Percentiles rank a stretch among this genome's conserved stretches.
Evolutionary conservation across 2,888 invertebrate species (phyloP).

Genomic region (Horisme vitalbata): DNA sequence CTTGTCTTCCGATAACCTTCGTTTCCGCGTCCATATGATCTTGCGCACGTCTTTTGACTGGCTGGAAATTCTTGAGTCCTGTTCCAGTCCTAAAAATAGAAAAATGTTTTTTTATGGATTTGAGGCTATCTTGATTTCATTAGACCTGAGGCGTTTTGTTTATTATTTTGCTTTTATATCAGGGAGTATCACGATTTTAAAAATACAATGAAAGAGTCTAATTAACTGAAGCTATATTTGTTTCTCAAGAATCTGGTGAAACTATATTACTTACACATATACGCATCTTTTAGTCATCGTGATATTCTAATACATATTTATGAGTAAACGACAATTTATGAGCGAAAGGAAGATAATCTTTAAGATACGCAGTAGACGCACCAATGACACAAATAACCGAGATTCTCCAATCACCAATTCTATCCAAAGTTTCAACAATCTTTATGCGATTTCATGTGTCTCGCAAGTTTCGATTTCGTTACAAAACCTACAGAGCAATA

Average conservation of each 20-base stretch:
- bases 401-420: neutral
- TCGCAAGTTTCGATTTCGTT: constrained; percentile 53
- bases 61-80: constrained; percentile 24
- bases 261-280: too few relatives aligned
- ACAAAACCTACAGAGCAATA: constrained; percentile 53
- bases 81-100: constrained; percentile 54
- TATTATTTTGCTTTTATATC: too few relatives aligned
- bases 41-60: constrained; percentile 35
- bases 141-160: too few relatives aligned
- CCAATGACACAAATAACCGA: constrained; percentile 7
- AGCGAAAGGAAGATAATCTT: too few relatives aligned
- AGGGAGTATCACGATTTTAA: too few relatives aligned
- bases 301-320: too few relatives aligned
- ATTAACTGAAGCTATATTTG: too few relatives aligned
- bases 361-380: too few relatives aligned
- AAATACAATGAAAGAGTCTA: too few relatives aligned
- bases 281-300: too few relatives aligned
- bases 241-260: too few relatives aligned
- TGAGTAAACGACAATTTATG: too few relatives aligned
- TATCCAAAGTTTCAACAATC: constrained; percentile 1
- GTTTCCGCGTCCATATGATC: constrained; percentile 54
- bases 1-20: constrained; percentile 47
- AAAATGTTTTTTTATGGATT: constrained; percentile 24
- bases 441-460: constrained; percentile 53
- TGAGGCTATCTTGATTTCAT: neutral